Percentiles rank a stretch among this genome's conserved stretches.
Evolutionary conservation across 30 jellyfish, hydroid and myxozoan genomes (phyloP).

Genomic region (Cassiopea andromeda): DNA sequence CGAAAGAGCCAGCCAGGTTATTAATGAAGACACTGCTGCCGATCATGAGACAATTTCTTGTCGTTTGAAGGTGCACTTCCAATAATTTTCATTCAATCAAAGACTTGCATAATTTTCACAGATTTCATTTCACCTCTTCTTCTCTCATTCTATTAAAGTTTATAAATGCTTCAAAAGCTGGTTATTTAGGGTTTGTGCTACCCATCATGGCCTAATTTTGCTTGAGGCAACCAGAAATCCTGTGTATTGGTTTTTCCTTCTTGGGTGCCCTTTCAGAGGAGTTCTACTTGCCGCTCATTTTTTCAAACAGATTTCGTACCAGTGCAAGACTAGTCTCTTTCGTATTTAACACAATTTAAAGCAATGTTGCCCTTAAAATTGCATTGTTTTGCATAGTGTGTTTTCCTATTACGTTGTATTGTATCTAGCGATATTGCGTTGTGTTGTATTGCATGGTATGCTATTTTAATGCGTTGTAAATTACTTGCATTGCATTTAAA

Average conservation of each 20-base stretch:
- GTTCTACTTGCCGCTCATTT: too few species aligned
- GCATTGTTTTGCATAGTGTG: background rate
- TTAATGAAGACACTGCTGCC: constrained; percentile 40
- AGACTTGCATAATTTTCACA: background rate
- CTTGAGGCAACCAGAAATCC: too few species aligned
- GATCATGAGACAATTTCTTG: constrained; percentile 57
- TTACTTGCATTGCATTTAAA: background rate
- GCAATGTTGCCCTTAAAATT: background rate
- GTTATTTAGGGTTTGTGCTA: too few species aligned
- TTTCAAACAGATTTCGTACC: background rate
- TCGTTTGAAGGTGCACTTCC: constrained; percentile 66
- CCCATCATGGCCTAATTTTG: too few species aligned
- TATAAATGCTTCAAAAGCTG: too few species aligned
- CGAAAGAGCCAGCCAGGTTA: constrained; percentile 86
- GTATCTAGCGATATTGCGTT: background rate
- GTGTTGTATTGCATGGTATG: background rate
- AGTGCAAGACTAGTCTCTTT: background rate
- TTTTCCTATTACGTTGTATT: background rate
- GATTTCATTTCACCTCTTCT: background rate
- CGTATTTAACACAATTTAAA: background rate
- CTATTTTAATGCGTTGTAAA: background rate
- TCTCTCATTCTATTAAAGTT: background rate
- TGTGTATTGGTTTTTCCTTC: background rate
- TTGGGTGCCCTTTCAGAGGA: too few species aligned
- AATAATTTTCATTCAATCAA: background rate